Evolutionary conservation across 1,140 invertebrate species (phyloP).

Genomic region (Hypsibius dujardini): DNA sequence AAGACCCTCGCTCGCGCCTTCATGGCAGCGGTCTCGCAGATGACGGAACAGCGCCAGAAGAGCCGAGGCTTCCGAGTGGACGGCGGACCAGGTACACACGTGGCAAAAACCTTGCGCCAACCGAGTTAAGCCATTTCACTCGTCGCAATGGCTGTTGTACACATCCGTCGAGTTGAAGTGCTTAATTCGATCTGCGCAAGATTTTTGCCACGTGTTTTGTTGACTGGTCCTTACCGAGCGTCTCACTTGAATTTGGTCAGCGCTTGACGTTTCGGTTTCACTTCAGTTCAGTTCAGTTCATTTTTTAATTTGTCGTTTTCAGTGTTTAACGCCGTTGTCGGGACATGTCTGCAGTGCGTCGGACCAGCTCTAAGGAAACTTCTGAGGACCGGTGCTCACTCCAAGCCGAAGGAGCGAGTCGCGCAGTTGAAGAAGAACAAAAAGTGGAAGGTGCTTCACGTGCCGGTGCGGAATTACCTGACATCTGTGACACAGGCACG

Average conservation of each 20-base stretch:
- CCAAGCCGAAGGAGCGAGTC: neutral
- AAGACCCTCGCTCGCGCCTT: neutral
- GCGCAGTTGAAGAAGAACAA: neutral
- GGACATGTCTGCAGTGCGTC: neutral
- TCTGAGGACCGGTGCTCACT: neutral
- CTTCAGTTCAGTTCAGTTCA: no score
- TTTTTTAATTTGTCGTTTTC: neutral
- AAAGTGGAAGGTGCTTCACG: conserved; percentile 13
- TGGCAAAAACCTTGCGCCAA: no score
- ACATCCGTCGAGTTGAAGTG: no score
- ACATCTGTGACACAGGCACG: neutral
- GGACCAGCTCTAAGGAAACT: conserved; percentile 1
- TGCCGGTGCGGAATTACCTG: neutral
- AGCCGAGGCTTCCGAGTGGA: neutral
- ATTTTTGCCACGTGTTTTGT: no score
- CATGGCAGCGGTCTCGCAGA: neutral
- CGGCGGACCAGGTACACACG: neutral
- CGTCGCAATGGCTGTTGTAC: no score
- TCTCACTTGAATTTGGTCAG: no score
- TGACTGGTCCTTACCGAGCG: no score
- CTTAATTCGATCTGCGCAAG: no score
- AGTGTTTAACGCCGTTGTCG: neutral
- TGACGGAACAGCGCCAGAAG: neutral
- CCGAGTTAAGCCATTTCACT: no score
- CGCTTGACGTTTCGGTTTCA: no score